These are phyloP conservation scores for Epizoanthus fatuus DNA, from an alignment of 92 coral and sea anemone genomes.

Conservation along the genomic window DNA sequence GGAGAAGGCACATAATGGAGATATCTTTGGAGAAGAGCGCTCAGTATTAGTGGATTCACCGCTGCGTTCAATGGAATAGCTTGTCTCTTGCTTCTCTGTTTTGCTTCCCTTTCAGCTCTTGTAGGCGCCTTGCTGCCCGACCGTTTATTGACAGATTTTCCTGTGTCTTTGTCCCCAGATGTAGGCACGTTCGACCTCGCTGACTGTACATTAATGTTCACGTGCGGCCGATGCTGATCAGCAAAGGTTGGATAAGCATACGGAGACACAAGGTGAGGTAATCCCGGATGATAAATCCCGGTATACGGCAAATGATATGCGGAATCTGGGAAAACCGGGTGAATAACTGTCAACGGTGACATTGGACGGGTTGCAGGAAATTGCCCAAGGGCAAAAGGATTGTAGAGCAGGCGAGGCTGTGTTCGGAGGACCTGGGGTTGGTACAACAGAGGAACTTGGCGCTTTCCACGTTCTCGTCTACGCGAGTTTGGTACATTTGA, in stretches of 20 bases:
- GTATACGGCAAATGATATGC: constrained; percentile 24
- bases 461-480: constrained; percentile 42
- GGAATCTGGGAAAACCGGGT: neutral
- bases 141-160: constrained; percentile 49
- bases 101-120: neutral
- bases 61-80: neutral
- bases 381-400: constrained; percentile 19
- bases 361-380: neutral
- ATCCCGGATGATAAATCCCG: constrained; percentile 5
- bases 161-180: constrained; percentile 12
- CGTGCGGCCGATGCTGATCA: constrained; percentile 77
- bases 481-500: constrained; percentile 73
- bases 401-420: constrained; percentile 49
- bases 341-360: constrained; percentile 32
- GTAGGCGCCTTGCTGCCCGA: constrained; percentile 48
- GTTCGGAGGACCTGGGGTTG: constrained; percentile 57
- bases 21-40: constrained; percentile 23
- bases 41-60: constrained; percentile 6
- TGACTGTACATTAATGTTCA: constrained; percentile 93
- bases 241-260: constrained; percentile 40
- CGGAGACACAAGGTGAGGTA: constrained; percentile 42
- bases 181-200: constrained; percentile 84
- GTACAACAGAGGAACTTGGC: constrained; percentile 69
- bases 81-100: constrained; percentile 16
- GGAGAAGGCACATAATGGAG: constrained; percentile 25